Conservation (phyloP, 2,113 vertebrate genomes). For the Panthera uncia region DNA sequence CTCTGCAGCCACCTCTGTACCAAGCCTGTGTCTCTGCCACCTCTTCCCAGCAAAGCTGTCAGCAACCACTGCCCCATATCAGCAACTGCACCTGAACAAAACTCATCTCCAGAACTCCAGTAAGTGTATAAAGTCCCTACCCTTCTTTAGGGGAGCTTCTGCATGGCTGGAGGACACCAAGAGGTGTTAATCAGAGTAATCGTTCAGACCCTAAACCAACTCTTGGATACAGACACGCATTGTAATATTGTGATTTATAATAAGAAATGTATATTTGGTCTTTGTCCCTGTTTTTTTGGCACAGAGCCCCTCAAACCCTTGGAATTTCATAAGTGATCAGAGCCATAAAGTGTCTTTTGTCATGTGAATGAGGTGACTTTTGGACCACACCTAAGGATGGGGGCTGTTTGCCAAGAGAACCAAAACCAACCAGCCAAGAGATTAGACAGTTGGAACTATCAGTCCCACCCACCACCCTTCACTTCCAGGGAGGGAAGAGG, state of each 20-base stretch:
- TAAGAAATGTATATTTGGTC: background rate
- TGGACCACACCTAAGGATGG: background rate
- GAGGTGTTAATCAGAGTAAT: background rate
- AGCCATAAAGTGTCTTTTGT: background rate
- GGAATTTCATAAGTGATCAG: background rate
- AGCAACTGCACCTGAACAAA: background rate
- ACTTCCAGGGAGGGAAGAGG: background rate
- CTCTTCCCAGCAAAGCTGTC: background rate
- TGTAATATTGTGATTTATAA: background rate
- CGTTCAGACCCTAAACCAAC: background rate
- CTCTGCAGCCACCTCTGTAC: background rate
- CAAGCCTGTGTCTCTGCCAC: background rate
- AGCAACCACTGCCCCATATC: background rate
- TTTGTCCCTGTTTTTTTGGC: background rate
- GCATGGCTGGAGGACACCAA: background rate
- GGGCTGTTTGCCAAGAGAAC: background rate
- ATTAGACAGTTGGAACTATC: background rate
- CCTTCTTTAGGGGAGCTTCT: background rate
- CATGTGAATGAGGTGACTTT: background rate
- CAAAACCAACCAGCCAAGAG: background rate
- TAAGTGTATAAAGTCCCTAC: fast-evolving
- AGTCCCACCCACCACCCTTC: background rate
- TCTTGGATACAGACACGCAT: background rate
- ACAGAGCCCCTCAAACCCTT: background rate
- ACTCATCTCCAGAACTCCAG: background rate